Percentiles rank a stretch among this genome's conserved stretches.
Evolutionary conservation across 2,797 vertebrate genomes (phyloP).

Genomic region (Graptemys geographica): DNA sequence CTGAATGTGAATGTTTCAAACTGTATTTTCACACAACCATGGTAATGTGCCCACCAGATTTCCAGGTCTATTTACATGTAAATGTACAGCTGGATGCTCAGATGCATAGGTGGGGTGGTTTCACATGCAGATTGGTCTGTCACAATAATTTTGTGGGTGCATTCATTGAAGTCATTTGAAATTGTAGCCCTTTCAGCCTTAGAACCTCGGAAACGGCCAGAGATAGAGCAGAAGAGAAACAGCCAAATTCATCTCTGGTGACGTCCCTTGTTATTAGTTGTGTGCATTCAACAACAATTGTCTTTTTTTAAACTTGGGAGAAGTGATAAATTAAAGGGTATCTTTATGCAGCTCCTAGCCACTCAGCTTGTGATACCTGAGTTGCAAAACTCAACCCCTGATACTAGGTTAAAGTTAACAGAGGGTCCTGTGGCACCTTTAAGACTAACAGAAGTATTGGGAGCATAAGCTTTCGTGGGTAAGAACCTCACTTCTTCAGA

Average conservation of each 20-base stretch:
- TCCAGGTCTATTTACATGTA: conserved; percentile 56
- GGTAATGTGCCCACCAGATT: conserved; percentile 39
- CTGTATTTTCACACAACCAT: conserved; percentile 12
- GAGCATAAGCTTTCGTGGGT: no score
- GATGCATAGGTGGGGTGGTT: not conserved
- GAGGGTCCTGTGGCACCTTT: no score
- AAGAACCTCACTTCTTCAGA: no score
- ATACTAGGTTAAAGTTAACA: not conserved
- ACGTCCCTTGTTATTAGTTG: conserved; percentile 5
- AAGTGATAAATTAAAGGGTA: not conserved
- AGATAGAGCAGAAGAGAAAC: conserved; percentile 53
- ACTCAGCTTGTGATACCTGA: not conserved
- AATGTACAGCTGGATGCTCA: not conserved
- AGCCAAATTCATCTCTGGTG: conserved; percentile 33
- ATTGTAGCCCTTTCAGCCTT: conserved; percentile 52
- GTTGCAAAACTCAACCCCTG: not conserved
- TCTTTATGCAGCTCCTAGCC: not conserved
- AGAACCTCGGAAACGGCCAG: conserved; percentile 39
- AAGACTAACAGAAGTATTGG: no score
- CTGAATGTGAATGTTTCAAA: not conserved
- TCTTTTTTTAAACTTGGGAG: not conserved
- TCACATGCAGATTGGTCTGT: not conserved
- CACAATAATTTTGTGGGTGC: not conserved
- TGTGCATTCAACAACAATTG: not conserved
- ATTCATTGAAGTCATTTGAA: not conserved